Conservation (phyloP, 2,888 invertebrate genomes). For the Dysmachus trigonus region DNA sequence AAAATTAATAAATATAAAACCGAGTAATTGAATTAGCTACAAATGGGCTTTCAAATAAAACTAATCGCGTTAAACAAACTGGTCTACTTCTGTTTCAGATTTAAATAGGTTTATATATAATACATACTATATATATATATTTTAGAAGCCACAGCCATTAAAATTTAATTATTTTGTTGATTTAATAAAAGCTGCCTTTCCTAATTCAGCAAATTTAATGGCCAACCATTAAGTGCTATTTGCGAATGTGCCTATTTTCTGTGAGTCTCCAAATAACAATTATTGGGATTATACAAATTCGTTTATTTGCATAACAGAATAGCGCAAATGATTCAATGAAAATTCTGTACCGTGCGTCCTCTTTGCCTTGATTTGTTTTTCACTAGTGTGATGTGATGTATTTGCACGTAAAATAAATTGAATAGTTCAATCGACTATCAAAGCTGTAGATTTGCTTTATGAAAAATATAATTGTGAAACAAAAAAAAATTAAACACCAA, state of each 20-base stretch:
- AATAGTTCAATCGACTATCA: neutral
- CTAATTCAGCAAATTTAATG: neutral
- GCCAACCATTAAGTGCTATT: neutral
- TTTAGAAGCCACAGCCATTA: neutral
- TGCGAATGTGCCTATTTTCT: neutral
- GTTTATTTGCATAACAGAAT: neutral
- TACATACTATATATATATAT: too few species aligned
- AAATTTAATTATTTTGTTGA: neutral
- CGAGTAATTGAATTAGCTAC: neutral
- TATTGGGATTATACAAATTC: neutral
- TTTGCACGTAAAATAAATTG: neutral
- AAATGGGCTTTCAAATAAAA: neutral
- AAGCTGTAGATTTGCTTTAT: neutral
- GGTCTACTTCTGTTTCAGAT: neutral
- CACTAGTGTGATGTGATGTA: neutral
- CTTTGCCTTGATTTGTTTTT: neutral
- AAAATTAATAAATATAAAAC: neutral
- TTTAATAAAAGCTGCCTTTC: neutral
- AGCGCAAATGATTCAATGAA: neutral
- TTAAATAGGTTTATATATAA: too few species aligned
- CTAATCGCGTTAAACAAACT: neutral
- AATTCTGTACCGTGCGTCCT: neutral
- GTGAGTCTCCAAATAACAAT: neutral
- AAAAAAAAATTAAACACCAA: neutral
- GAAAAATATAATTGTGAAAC: neutral